Conservation (phyloP, 2,797 vertebrate genomes). For the Gouania willdenowi region DNA sequence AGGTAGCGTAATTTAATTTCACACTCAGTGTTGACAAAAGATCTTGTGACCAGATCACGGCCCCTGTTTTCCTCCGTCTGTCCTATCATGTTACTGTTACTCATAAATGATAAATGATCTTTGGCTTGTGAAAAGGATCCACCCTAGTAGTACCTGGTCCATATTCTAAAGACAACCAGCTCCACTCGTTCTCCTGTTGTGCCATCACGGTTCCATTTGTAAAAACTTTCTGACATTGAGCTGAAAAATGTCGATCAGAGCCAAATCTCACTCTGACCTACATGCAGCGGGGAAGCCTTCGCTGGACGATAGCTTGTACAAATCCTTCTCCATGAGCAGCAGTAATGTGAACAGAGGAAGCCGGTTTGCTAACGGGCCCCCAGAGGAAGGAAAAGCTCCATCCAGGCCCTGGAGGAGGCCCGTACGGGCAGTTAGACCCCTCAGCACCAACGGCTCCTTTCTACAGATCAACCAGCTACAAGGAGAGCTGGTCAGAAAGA, state of each 20-base stretch:
- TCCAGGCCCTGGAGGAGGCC: conserved; percentile 42
- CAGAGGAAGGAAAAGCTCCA: conserved; percentile 54
- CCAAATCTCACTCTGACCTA: conserved; percentile 72
- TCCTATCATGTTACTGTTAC: conserved; percentile 60
- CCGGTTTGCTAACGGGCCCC: conserved; percentile 16
- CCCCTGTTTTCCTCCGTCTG: neutral
- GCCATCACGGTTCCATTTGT: neutral
- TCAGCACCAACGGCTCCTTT: conserved; percentile 50
- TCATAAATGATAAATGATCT: conserved; percentile 62
- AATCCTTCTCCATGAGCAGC: conserved; percentile 68
- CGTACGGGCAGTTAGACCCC: conserved; percentile 61
- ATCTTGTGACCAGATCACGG: neutral
- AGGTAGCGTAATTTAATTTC: too few relatives aligned
- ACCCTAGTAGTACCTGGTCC: neutral
- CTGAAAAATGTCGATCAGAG: conserved; percentile 70
- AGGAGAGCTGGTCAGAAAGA: conserved; percentile 75
- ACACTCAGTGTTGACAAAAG: neutral
- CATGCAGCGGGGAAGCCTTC: conserved; percentile 39
- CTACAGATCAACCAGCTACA: conserved; percentile 75
- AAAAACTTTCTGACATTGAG: neutral
- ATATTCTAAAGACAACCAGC: neutral
- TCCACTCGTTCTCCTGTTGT: neutral
- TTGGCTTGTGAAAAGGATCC: conserved; percentile 19
- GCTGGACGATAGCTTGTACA: conserved; percentile 49
- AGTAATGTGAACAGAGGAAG: conserved; percentile 34